Evolutionary conservation across 1,140 invertebrate genomes (phyloP), one percentile per base, ranked within the genome.

Genomic region (Eupeodes corollae): DNA sequence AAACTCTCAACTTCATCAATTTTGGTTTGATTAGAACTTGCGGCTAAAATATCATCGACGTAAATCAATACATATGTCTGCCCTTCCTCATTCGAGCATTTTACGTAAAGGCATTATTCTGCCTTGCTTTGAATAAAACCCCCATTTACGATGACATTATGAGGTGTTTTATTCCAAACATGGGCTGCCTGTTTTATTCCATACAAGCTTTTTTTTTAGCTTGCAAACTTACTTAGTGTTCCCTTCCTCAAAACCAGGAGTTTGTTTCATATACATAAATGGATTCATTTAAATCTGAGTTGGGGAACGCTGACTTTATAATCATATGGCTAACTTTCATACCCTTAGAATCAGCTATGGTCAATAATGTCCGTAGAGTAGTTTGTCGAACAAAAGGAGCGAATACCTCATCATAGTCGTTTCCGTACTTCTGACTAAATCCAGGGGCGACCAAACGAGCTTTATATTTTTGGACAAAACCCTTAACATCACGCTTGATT

Each of bases 221-320:
- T n/a, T n/a, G n/a, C n/a, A n/a, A n/a, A n/a, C n/a, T n/a, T n/a
- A n/a, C n/a, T n/a, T n/a, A n/a, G n/a, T n/a, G n/a, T n/a, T n/a
- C n/a, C n/a, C n/a, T n/a, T n/a, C n/a, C n/a, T n/a, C n/a, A n/a
- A n/a, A n/a, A n/a, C n/a, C n/a, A n/a, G n/a, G n/a, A n/a, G n/a
- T n/a, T n/a, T n/a, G n/a, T n/a, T n/a, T n/a, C 61, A 72, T 70
- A 57, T 55, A 72, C 1, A 73, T 61, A 6, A 68, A n/a, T n/a
- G n/a, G n/a, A 57, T 50, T 63, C 61, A 18, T 60, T 52, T 55
- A 72, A 53, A 6, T 55, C 46, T 38, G 57, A 59, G 47, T 57
- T 57, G 13, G 60, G 40, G 45, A 62, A 67, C 3, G 64, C 68
- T n/a, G n/a, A n/a, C n/a, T n/a, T n/a, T n/a, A n/a, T n/a, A n/a